Percentiles rank a stretch among this genome's conserved stretches.
Evolutionary conservation across 2,113 vertebrate species (phyloP).

Genomic region (Hassar affinis): DNA sequence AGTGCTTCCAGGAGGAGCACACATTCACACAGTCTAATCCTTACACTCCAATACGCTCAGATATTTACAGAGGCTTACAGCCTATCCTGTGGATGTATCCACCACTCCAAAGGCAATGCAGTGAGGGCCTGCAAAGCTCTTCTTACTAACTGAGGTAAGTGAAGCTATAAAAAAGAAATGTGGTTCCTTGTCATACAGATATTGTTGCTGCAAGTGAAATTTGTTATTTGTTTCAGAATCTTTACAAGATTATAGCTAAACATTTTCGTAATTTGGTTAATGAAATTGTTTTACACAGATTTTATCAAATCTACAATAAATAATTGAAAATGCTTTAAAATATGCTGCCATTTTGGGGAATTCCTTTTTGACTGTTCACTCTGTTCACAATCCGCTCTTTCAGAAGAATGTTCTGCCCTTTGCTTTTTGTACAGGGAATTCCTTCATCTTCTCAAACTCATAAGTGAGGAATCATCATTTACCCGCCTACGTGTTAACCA

Average conservation of each 20-base stretch:
- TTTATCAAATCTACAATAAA: not conserved
- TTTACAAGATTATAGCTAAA: too few relatives aligned
- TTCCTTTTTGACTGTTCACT: not conserved
- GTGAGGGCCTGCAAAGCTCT: slow-evolving; percentile 17
- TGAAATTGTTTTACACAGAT: not conserved
- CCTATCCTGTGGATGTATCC: slow-evolving; percentile 19
- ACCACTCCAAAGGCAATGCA: slow-evolving; percentile 25
- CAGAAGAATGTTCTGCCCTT: not conserved
- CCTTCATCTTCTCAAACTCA: not conserved
- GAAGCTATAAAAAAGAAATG: not conserved
- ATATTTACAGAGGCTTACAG: slow-evolving; percentile 32
- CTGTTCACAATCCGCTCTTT: slow-evolving; percentile 9
- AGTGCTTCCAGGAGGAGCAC: slow-evolving; percentile 45
- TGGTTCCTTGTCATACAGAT: not conserved
- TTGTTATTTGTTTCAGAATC: not conserved
- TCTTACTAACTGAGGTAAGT: slow-evolving; percentile 42
- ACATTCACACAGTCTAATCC: slow-evolving; percentile 33
- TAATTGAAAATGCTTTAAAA: not conserved
- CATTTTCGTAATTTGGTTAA: not conserved
- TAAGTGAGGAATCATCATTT: not conserved
- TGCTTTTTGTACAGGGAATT: not conserved
- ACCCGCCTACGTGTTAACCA: not conserved
- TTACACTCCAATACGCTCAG: slow-evolving; percentile 31
- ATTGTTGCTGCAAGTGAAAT: not conserved
- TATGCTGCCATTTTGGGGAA: not conserved